These are phyloP conservation scores for Leistus spinibarbis DNA, from an alignment of 2,888 invertebrate species.

Conservation along the genomic window DNA sequence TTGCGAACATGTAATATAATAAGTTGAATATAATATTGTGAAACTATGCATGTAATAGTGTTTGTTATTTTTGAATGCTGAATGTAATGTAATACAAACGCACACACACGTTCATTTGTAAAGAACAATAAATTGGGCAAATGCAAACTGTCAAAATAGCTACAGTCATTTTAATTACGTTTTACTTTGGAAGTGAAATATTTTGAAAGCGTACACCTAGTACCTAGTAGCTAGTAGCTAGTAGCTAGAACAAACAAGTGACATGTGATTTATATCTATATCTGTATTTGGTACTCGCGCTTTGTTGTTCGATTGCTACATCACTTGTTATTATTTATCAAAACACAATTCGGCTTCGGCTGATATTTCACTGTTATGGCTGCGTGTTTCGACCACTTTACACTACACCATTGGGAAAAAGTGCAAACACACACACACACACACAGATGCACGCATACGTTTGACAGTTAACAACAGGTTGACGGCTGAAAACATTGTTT, in stretches of 20 bases:
- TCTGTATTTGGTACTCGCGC: neutral
- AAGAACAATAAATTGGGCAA: neutral
- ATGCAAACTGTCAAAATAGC: neutral
- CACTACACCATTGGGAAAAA: neutral
- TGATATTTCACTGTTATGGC: neutral
- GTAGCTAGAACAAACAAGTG: neutral
- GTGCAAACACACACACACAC: neutral
- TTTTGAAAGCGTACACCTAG: neutral
- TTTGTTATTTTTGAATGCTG: too few species aligned
- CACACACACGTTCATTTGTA: too few species aligned
- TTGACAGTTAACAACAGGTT: neutral
- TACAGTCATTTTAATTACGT: neutral
- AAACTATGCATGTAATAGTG: too few species aligned
- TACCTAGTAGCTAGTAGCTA: too few species aligned
- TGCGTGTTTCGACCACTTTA: neutral
- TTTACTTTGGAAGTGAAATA: neutral
- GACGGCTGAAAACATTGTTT: neutral
- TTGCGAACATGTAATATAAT: too few species aligned
- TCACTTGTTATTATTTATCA: neutral
- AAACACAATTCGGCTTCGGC: neutral
- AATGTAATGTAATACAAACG: too few species aligned
- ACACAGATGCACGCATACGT: neutral
- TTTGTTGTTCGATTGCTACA: neutral
- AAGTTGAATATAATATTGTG: too few species aligned
- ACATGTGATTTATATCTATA: neutral